phyloP scores from a whole-genome alignment of 2,797 vertebrate species.

The Simalia tracyae region DNA sequence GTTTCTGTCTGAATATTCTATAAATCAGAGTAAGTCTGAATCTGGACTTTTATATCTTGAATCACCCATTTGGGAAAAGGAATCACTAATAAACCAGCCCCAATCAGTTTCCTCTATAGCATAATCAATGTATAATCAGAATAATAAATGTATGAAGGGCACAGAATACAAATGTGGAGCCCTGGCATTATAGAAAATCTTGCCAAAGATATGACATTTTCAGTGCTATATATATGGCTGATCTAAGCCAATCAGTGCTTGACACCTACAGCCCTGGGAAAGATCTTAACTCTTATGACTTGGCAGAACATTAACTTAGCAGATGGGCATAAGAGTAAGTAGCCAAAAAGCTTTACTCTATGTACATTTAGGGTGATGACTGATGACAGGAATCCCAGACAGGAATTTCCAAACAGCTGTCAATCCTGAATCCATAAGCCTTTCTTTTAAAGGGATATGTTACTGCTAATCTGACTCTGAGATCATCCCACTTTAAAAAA shows the following conservation, averaged over 20 bases:
- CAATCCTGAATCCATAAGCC: constrained; percentile 45
- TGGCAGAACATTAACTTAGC: constrained; percentile 56
- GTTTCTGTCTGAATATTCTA: constrained; percentile 21
- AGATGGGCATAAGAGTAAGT: constrained; percentile 54
- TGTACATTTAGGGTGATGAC: constrained; percentile 47
- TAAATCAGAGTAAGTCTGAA: background rate
- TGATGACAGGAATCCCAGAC: constrained; percentile 39
- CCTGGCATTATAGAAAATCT: constrained; percentile 29
- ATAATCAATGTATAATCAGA: background rate
- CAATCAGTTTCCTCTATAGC: constrained; percentile 1
- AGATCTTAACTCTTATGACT: constrained; percentile 48
- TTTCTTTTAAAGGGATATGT: constrained; percentile 30
- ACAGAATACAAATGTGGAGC: constrained; percentile 1
- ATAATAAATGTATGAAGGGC: background rate
- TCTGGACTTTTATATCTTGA: constrained; percentile 9
- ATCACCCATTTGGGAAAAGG: background rate
- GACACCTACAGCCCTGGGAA: background rate
- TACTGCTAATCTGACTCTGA: constrained; percentile 29
- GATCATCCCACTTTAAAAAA: constrained; percentile 19
- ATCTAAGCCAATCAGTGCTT: constrained; percentile 26
- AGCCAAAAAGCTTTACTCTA: constrained; percentile 49
- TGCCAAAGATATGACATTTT: constrained; percentile 38
- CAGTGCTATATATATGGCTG: constrained; percentile 30
- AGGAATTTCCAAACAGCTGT: constrained; percentile 58
- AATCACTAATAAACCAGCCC: background rate